Percentiles rank a stretch among this genome's conserved stretches.
phyloP scores from a whole-genome alignment of 2,797 vertebrate genomes.

The Chrysocyon brachyurus region DNA sequence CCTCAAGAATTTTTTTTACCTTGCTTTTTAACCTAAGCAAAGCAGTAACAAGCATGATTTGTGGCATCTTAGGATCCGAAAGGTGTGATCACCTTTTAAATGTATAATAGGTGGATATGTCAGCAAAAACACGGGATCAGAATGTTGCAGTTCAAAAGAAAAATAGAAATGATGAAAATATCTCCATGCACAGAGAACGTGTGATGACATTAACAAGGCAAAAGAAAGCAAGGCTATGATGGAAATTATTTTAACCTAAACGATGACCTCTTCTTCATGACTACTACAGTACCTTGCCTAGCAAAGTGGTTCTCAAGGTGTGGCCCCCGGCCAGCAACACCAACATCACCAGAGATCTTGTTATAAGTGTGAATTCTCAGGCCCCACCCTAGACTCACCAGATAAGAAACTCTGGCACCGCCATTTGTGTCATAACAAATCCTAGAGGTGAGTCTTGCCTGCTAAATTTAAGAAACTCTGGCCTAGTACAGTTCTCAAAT shows the following conservation, averaged over 20 bases:
- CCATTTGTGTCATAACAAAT: background rate
- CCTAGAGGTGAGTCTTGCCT: background rate
- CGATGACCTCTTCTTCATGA: background rate
- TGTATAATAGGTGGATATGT: background rate
- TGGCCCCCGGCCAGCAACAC: background rate
- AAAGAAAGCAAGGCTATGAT: background rate
- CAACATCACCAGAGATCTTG: background rate
- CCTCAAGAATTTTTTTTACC: background rate
- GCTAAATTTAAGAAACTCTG: background rate
- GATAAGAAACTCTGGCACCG: background rate
- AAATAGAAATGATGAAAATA: conserved; percentile 14
- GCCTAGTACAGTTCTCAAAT: background rate
- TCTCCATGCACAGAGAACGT: background rate
- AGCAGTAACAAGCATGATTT: background rate
- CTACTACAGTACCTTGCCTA: background rate
- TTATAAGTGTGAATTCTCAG: background rate
- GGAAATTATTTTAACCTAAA: conserved; percentile 20
- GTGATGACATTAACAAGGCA: background rate
- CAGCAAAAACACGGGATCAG: background rate
- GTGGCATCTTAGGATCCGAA: background rate
- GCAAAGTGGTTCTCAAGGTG: background rate
- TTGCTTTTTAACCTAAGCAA: conserved; percentile 44
- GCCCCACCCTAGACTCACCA: background rate
- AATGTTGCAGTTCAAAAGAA: background rate
- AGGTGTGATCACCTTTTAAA: background rate